A percentile compares a stretch with the other conserved stretches of the same genome.
phyloP scores from a whole-genome alignment of 2,888 invertebrate genomes.

The Lathronympha strigana region DNA sequence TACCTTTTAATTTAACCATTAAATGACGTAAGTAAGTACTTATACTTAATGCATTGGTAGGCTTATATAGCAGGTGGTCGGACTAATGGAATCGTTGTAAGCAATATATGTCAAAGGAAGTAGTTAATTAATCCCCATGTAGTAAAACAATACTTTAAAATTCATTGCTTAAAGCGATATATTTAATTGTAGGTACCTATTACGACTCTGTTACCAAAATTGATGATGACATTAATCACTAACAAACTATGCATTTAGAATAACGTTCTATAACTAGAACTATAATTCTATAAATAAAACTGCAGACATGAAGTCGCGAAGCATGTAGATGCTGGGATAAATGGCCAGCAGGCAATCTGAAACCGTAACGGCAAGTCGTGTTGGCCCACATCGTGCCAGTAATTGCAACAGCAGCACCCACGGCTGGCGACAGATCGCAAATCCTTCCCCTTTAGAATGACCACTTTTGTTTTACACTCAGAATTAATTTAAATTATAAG shows the following conservation, averaged over 20 bases:
- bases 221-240: not conserved
- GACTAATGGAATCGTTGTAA: no score
- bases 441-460: constrained; percentile 43
- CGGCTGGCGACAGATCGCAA: constrained; percentile 48
- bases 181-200: no score
- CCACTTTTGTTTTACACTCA: constrained; percentile 2
- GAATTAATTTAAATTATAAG: not conserved
- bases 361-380: constrained; percentile 50
- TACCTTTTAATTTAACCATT: no score
- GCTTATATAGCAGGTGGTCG: no score
- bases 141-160: no score
- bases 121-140: no score
- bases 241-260: not conserved
- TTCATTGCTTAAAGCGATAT: no score
- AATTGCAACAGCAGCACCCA: constrained; percentile 50
- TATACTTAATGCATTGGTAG: no score
- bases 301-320: constrained; percentile 20
- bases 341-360: constrained; percentile 50
- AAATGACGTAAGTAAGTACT: no score
- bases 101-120: no score
- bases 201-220: no score
- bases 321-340: constrained; percentile 48
- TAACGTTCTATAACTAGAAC: not conserved
- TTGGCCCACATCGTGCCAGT: constrained; percentile 51
- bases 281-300: no score